Evolutionary conservation across 1,140 invertebrate species (phyloP), one percentile per base, ranked within the genome.

Genomic region (Physella acuta): DNA sequence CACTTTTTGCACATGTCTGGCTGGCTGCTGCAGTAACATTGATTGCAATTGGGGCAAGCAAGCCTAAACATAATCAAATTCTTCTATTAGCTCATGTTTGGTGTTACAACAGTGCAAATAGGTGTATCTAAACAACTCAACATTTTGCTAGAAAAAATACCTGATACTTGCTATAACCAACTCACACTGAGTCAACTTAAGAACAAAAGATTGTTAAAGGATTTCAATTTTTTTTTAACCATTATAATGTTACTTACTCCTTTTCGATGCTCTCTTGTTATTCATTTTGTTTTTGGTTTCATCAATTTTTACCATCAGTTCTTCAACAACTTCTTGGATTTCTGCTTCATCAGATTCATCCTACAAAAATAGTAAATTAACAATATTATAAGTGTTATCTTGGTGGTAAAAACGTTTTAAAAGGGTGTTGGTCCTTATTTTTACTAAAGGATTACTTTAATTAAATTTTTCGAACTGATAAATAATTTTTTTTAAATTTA

Each of bases 251-350:
- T 3, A 56, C 64, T 56, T 66, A 66, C 64, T 66, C 56, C 64
- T 51, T 30, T 66, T 66, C 3, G 53, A 53, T n/a, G 28, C 30
- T 14, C 2, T 36, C 52, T 56, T 55, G 17, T 16, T 65, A 20
- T 66, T 55, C 64, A 66, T 66, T 56, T 58, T 66, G n/a, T 24
- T 55, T 28, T 66, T 66, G 16, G 64, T 66, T 39, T 55, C 64
- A 16, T 66, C 64, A 39, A 66, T 66, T 66, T 66, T 66, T 8
- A 56, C 51, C 64, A 66, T 66, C n/a, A 66, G 31, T 56, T 66
- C 64, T 24, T 66, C 64, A 2, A 66, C 64, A 55, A 66, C 64
- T 52, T 26, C 53, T 52, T 56, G 64, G 39, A 66, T 66, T 17
- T 66, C 64, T 36, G 53, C 64, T n/a, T 66, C 64, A 11, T 8